These are phyloP conservation scores for Drosophila erecta DNA, from an alignment of 1,140 invertebrate species.

Conservation along the genomic window DNA sequence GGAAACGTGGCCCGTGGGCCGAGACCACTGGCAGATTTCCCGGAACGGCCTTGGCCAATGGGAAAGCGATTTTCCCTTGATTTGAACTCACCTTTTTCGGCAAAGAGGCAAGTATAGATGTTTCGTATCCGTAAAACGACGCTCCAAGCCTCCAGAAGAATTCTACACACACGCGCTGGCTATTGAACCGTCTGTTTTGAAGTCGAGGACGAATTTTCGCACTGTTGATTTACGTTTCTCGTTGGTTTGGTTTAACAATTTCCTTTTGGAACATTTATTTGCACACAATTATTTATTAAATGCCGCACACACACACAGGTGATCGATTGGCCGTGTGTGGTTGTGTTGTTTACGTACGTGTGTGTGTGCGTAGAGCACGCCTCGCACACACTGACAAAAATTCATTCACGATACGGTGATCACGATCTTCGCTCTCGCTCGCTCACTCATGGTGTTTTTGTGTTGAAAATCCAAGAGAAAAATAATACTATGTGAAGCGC, in stretches of 20 bases:
- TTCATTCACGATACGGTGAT: constrained; percentile 76
- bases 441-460: constrained; percentile 57
- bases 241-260: constrained; percentile 12
- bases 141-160: constrained; percentile 10
- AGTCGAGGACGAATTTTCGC: constrained; percentile 24
- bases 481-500: constrained; percentile 73
- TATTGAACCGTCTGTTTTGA: constrained; percentile 19
- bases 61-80: constrained; percentile 16
- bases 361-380: constrained; percentile 34
- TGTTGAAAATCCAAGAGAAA: constrained; percentile 70
- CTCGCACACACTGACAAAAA: constrained; percentile 68
- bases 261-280: constrained; percentile 41
- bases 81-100: constrained; percentile 30
- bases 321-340: constrained; percentile 7
- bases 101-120: constrained; percentile 6
- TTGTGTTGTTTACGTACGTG: constrained; percentile 23
- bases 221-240: constrained; percentile 24
- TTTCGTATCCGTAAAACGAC: constrained; percentile 29
- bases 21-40: constrained; percentile 19
- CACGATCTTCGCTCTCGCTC: constrained; percentile 72
- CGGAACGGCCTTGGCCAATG: constrained; percentile 46
- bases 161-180: constrained; percentile 7
- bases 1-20: constrained; percentile 59
- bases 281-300: constrained; percentile 48
- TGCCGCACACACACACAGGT: constrained; percentile 38